Evolutionary conservation across 2,888 invertebrate species (phyloP).

Genomic region (Ashinkailepas kermadecensis): DNA sequence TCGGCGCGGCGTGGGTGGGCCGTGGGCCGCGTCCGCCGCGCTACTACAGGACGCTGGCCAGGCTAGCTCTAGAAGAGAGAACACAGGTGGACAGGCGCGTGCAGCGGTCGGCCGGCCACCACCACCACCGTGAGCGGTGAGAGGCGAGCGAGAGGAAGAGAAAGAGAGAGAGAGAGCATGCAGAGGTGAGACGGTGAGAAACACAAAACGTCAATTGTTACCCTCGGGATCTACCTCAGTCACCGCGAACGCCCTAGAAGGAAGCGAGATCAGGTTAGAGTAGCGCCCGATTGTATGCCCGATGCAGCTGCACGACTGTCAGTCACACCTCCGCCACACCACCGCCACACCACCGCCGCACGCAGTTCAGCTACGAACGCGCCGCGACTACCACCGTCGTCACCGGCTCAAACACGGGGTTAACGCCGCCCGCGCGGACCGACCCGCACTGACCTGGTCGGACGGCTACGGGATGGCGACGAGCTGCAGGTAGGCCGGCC

Average conservation of each 20-base stretch:
- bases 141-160: background rate
- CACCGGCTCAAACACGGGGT: background rate
- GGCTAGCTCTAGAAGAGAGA: conserved; percentile 11
- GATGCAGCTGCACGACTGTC: too few species aligned
- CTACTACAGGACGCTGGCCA: background rate
- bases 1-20: background rate
- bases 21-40: background rate
- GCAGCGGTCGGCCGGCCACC: background rate
- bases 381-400: background rate
- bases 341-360: background rate
- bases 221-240: background rate
- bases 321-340: background rate
- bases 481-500: background rate
- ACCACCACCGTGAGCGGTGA: background rate
- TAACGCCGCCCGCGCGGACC: background rate
- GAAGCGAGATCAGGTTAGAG: background rate
- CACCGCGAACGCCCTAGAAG: background rate
- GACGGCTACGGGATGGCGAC: background rate
- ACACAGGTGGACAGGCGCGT: conserved; percentile 6
- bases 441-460: background rate
- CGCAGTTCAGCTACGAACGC: background rate
- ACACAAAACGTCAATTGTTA: background rate
- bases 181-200: background rate
- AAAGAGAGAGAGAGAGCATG: background rate
- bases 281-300: background rate